A percentile compares a stretch with the other conserved stretches of the same genome.
Evolutionary conservation across 2,888 invertebrate species (phyloP).

Genomic region (Arrhopalites spinosus): DNA sequence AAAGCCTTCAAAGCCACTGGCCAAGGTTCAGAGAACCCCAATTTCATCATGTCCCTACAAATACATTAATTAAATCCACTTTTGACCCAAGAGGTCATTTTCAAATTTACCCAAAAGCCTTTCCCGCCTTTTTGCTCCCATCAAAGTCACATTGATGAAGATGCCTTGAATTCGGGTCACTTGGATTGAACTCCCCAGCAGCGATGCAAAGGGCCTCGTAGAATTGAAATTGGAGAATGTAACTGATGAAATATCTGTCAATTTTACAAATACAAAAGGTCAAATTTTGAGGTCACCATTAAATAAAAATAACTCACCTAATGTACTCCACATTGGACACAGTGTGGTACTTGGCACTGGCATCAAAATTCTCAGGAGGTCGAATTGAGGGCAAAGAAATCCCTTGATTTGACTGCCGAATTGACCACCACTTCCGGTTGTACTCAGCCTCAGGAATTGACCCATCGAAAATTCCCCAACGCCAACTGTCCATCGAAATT

Average conservation of each 20-base stretch:
- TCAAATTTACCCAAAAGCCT: slow-evolving; percentile 57
- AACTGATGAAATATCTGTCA: slow-evolving; percentile 61
- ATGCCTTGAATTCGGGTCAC: slow-evolving; percentile 18
- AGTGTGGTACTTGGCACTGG: slow-evolving; percentile 59
- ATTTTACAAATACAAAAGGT: too few relatives aligned
- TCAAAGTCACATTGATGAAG: slow-evolving; percentile 62
- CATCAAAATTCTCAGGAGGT: slow-evolving; percentile 58
- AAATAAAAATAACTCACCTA: too few relatives aligned
- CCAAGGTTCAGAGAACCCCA: slow-evolving; percentile 39
- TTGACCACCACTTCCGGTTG: slow-evolving; percentile 57
- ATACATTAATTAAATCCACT: background rate
- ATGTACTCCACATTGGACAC: slow-evolving; percentile 57
- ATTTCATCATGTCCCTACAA: slow-evolving; percentile 27
- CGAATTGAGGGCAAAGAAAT: slow-evolving; percentile 36
- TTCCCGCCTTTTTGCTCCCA: slow-evolving; percentile 58
- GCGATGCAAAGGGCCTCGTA: slow-evolving; percentile 61
- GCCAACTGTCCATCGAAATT: slow-evolving; percentile 57
- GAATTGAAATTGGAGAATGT: slow-evolving; percentile 63
- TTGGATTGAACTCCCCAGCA: slow-evolving; percentile 58
- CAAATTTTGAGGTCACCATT: too few relatives aligned
- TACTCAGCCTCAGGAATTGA: slow-evolving; percentile 48
- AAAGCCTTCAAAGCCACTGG: slow-evolving; percentile 37
- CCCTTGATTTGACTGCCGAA: slow-evolving; percentile 48
- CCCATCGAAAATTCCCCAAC: slow-evolving; percentile 58
- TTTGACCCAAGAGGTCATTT: slow-evolving; percentile 32